These are phyloP conservation scores for Hermaeophaga mercurialis DNA, from an alignment of 2,888 invertebrate species.

Conservation along the genomic window DNA sequence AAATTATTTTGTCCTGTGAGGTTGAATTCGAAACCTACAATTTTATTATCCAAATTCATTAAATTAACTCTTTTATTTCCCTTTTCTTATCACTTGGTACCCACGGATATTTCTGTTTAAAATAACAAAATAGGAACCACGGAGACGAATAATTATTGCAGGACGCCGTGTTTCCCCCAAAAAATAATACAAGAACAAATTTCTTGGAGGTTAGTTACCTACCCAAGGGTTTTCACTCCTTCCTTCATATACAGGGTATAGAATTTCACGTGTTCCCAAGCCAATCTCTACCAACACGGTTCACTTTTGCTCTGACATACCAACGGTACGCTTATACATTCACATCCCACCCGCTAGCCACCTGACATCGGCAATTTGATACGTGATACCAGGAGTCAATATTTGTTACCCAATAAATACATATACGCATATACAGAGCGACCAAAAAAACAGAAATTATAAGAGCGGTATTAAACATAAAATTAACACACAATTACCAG, in stretches of 20 bases:
- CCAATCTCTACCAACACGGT: background rate
- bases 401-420: conserved; percentile 7
- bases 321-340: background rate
- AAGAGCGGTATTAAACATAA: too few relatives aligned
- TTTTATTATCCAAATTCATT: too few relatives aligned
- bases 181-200: background rate
- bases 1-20: too few relatives aligned
- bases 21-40: too few relatives aligned
- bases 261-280: background rate
- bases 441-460: background rate
- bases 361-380: conserved; percentile 16
- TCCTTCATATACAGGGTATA: background rate
- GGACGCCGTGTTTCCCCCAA: too few relatives aligned
- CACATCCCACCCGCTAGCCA: conserved; percentile 18
- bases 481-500: too few relatives aligned
- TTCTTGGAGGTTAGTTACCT: background rate
- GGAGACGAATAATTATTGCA: too few relatives aligned
- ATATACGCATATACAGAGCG: background rate
- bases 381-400: conserved; percentile 1
- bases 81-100: too few relatives aligned
- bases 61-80: too few relatives aligned
- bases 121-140: too few relatives aligned
- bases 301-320: too few relatives aligned
- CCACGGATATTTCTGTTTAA: too few relatives aligned
- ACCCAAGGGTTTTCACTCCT: background rate